These are phyloP conservation scores for Tineola bisselliella DNA, from an alignment of 2,888 invertebrate species.

Conservation along the genomic window DNA sequence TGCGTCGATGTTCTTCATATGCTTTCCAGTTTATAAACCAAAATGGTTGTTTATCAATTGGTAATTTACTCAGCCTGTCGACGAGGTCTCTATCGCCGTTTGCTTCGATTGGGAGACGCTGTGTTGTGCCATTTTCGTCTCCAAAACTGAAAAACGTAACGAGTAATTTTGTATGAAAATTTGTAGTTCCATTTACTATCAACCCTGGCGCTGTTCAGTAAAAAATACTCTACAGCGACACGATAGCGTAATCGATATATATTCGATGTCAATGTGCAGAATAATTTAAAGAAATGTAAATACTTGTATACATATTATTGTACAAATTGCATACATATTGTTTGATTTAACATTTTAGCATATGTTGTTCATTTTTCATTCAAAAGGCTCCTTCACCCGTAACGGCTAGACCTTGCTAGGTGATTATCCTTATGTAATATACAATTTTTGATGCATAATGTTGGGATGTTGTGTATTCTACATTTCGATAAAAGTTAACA, in stretches of 20 bases:
- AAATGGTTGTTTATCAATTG: constrained; percentile 75
- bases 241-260: too few species aligned
- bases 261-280: too few species aligned
- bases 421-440: background rate
- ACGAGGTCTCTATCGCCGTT: constrained; percentile 71
- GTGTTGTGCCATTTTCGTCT: constrained; percentile 36
- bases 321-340: too few species aligned
- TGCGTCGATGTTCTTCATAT: constrained; percentile 66
- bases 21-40: constrained; percentile 78
- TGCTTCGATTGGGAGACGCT: constrained; percentile 71
- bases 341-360: too few species aligned
- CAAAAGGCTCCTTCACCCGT: background rate
- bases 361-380: background rate
- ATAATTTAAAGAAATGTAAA: too few species aligned
- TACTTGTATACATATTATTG: too few species aligned
- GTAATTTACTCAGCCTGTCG: constrained; percentile 71
- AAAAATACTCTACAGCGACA: too few species aligned
- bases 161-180: background rate
- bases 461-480: too few species aligned
- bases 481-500: too few species aligned
- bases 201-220: too few species aligned
- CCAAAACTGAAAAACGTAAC: constrained; percentile 43
- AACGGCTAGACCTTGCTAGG: background rate
- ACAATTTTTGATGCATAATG: too few species aligned
- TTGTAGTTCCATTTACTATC: background rate